These are phyloP conservation scores for Rhizomys pruinosus DNA, from an alignment of 2,113 vertebrate genomes.

Conservation along the genomic window DNA sequence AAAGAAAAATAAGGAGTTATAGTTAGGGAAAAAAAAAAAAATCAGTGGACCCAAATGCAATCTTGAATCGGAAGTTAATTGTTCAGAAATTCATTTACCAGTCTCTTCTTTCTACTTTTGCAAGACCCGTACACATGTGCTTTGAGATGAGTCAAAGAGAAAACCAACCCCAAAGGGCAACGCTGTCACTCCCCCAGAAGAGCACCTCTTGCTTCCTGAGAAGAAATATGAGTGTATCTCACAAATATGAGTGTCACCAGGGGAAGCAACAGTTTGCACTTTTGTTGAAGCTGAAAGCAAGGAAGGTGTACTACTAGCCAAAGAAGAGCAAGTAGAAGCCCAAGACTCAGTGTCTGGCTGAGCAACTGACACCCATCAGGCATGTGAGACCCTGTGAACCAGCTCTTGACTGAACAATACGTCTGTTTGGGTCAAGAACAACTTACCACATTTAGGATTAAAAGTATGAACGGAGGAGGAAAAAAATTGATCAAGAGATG, in stretches of 20 bases:
- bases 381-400: neutral
- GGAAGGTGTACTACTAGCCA: constrained; percentile 40
- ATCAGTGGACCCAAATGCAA: constrained; percentile 55
- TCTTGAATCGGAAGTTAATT: constrained; percentile 35
- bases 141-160: constrained; percentile 41
- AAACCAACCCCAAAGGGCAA: neutral
- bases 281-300: constrained; percentile 44
- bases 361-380: constrained; percentile 24
- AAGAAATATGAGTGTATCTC: neutral
- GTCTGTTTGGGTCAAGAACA: constrained; percentile 52
- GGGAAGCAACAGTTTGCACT: constrained; percentile 32
- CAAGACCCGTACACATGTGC: constrained; percentile 27
- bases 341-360: neutral
- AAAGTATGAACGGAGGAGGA: constrained; percentile 31
- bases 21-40: constrained; percentile 57
- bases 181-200: too few relatives aligned
- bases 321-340: neutral
- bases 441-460: constrained; percentile 19
- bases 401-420: constrained; percentile 40
- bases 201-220: neutral
- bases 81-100: constrained; percentile 56
- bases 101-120: constrained; percentile 40
- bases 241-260: neutral
- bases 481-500: constrained; percentile 51
- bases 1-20: constrained; percentile 68